phyloP scores from a whole-genome alignment of 2,113 vertebrate species.

The Alethe diademata region DNA sequence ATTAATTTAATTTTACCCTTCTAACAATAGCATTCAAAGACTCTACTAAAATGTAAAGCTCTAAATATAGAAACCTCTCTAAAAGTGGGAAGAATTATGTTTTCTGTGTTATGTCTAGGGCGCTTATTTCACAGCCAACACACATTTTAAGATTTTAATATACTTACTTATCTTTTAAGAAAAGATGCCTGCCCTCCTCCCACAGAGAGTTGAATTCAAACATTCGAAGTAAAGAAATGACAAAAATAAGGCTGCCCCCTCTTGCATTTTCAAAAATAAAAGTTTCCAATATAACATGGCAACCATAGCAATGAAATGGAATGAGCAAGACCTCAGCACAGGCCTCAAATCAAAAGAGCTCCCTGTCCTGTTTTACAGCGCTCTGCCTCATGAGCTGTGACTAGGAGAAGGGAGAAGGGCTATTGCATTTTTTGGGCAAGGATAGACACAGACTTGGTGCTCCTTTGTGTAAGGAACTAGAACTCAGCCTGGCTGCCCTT shows the following conservation, averaged over 20 bases:
- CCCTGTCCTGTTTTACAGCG: background rate
- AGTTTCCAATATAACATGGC: background rate
- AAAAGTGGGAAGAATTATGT: background rate
- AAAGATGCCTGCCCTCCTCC: background rate
- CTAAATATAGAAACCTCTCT: background rate
- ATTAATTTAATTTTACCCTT: constrained; percentile 13
- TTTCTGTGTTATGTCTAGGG: background rate
- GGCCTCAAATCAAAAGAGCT: background rate
- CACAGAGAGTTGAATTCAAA: background rate
- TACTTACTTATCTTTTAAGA: background rate
- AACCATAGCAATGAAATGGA: background rate
- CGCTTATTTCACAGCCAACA: background rate
- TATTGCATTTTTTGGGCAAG: background rate
- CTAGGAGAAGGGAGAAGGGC: background rate
- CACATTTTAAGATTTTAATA: background rate
- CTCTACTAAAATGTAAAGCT: background rate
- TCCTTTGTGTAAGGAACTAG: background rate
- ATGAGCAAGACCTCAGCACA: background rate
- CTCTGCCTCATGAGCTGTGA: background rate
- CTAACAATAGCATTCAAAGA: background rate
- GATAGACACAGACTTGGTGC: background rate
- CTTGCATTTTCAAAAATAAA: constrained; percentile 15
- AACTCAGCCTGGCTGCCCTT: background rate
- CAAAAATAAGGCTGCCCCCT: constrained; percentile 1
- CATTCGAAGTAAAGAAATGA: background rate